Evolutionary conservation across 53 echinoderm and acorn worm species (phyloP).

Genomic region (Paracentrotus lividus): DNA sequence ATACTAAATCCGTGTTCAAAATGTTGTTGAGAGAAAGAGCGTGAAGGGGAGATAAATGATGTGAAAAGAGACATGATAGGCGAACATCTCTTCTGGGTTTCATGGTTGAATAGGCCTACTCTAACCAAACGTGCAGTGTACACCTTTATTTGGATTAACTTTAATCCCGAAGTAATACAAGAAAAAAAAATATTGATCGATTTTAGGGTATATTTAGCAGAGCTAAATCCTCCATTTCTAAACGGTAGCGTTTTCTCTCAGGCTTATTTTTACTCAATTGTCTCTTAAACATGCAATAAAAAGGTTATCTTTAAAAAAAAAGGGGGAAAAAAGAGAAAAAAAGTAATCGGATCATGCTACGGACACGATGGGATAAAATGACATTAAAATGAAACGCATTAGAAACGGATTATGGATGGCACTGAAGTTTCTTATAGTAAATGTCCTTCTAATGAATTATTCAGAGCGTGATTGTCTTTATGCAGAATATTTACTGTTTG

Average conservation of each 20-base stretch:
- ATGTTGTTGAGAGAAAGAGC: background rate
- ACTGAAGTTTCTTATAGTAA: background rate
- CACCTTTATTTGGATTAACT: too few relatives aligned
- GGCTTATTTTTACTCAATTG: too few relatives aligned
- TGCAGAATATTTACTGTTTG: background rate
- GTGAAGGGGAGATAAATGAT: background rate
- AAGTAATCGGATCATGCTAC: too few relatives aligned
- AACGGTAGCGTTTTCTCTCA: background rate
- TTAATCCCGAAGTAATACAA: too few relatives aligned
- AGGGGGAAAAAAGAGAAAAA: too few relatives aligned
- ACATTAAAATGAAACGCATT: too few relatives aligned
- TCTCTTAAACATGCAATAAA: background rate
- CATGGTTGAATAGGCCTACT: too few relatives aligned
- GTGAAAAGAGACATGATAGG: background rate
- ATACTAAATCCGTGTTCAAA: background rate
- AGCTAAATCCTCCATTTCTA: conserved; percentile 20
- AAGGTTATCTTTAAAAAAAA: background rate
- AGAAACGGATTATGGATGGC: background rate
- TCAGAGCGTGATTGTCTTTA: background rate
- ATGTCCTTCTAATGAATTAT: background rate
- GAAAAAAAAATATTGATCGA: too few relatives aligned
- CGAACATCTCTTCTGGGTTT: background rate
- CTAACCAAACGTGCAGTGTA: too few relatives aligned
- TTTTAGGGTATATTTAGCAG: too few relatives aligned
- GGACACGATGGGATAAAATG: too few relatives aligned